phyloP scores from a whole-genome alignment of 2,797 vertebrate species.

The Manis crassicaudata region DNA sequence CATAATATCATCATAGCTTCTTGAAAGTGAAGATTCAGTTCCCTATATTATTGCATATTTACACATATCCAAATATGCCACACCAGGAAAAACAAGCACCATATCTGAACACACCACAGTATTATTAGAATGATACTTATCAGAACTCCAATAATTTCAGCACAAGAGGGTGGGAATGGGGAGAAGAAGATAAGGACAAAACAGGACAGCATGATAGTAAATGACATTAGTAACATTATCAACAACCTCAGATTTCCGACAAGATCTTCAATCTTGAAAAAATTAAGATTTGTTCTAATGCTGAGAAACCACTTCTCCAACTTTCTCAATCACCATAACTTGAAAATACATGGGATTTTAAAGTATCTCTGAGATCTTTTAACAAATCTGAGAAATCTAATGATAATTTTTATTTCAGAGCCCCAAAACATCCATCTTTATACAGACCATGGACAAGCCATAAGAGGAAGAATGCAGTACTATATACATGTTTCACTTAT shows the following conservation, averaged over 20 bases:
- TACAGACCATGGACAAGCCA: not conserved
- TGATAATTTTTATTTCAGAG: constrained; percentile 19
- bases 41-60: not conserved
- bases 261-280: not conserved
- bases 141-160: not conserved
- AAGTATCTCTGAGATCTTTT: not conserved
- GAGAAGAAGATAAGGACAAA: not conserved
- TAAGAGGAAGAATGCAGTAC: not conserved
- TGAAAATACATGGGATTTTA: not conserved
- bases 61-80: not conserved
- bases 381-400: constrained; percentile 7
- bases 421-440: not conserved
- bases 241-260: not conserved
- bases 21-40: not conserved
- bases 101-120: not conserved
- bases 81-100: not conserved
- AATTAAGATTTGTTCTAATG: not conserved
- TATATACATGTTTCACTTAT: not conserved
- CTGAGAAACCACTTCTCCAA: not conserved
- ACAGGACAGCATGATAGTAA: not conserved
- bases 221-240: not conserved
- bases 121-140: not conserved
- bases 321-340: not conserved
- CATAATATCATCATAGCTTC: not conserved
- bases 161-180: not conserved